Evolutionary conservation across 2,113 vertebrate species (phyloP).

Genomic region (Barbus barbus): DNA sequence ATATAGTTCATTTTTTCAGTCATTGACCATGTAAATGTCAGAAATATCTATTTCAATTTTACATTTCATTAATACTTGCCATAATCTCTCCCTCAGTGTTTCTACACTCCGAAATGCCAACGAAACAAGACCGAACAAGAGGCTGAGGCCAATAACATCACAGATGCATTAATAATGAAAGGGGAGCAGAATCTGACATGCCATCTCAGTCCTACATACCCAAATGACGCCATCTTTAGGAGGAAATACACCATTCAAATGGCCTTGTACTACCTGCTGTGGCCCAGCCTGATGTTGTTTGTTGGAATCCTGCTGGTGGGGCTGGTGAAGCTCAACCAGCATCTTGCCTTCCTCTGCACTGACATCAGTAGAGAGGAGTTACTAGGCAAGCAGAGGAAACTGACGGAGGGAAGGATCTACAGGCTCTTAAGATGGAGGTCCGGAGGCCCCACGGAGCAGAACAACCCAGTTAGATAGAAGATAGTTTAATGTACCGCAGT

Average conservation of each 20-base stretch:
- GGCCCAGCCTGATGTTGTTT: slow-evolving; percentile 78
- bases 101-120: slow-evolving; percentile 80
- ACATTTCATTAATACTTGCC: not conserved
- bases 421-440: slow-evolving; percentile 53
- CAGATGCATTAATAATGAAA: slow-evolving; percentile 57
- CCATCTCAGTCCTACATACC: slow-evolving; percentile 62
- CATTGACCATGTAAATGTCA: not conserved
- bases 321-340: slow-evolving; percentile 80
- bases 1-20: not conserved
- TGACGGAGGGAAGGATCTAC: slow-evolving; percentile 58
- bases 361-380: slow-evolving; percentile 49
- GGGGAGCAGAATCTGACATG: slow-evolving; percentile 65
- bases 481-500: not conserved
- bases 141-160: slow-evolving; percentile 69
- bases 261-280: slow-evolving; percentile 73
- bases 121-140: slow-evolving; percentile 67
- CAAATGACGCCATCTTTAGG: slow-evolving; percentile 68
- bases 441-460: slow-evolving; percentile 39
- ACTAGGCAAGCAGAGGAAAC: slow-evolving; percentile 31
- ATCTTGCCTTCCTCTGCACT: slow-evolving; percentile 69
- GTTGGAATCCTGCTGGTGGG: slow-evolving; percentile 78
- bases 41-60: not conserved
- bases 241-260: slow-evolving; percentile 67
- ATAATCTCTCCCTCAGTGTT: slow-evolving; percentile 73
- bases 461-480: slow-evolving; percentile 1